These are phyloP conservation scores for Guaruba guarouba DNA, from an alignment of 2,113 vertebrate genomes.

Conservation along the genomic window DNA sequence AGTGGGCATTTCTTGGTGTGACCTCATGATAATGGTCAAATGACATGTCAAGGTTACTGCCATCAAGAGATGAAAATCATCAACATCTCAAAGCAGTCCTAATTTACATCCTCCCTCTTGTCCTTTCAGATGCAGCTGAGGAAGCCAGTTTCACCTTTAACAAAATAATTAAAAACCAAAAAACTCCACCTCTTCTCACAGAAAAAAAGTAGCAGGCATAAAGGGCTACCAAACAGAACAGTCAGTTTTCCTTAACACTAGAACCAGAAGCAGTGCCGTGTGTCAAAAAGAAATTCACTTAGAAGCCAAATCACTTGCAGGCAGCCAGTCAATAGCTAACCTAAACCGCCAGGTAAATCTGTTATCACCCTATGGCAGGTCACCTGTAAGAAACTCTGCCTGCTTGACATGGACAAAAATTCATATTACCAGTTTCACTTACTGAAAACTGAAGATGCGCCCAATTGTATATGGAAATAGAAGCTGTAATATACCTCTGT, in stretches of 20 bases:
- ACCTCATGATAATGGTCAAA: neutral
- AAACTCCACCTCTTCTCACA: neutral
- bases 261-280: neutral
- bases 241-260: neutral
- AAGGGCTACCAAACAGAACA: neutral
- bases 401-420: neutral
- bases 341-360: neutral
- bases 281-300: neutral
- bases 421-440: neutral
- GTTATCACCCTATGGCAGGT: neutral
- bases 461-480: neutral
- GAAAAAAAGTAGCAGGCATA: neutral
- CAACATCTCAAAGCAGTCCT: neutral
- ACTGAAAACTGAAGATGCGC: neutral
- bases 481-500: neutral
- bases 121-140: neutral
- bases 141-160: neutral
- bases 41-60: neutral
- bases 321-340: neutral
- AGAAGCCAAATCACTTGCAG: neutral
- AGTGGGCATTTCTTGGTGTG: neutral
- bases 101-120: neutral
- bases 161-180: neutral
- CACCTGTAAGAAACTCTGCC: neutral
- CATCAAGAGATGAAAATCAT: neutral